Evolutionary conservation across 1,140 invertebrate species (phyloP).

Genomic region (Cydia pomonella): DNA sequence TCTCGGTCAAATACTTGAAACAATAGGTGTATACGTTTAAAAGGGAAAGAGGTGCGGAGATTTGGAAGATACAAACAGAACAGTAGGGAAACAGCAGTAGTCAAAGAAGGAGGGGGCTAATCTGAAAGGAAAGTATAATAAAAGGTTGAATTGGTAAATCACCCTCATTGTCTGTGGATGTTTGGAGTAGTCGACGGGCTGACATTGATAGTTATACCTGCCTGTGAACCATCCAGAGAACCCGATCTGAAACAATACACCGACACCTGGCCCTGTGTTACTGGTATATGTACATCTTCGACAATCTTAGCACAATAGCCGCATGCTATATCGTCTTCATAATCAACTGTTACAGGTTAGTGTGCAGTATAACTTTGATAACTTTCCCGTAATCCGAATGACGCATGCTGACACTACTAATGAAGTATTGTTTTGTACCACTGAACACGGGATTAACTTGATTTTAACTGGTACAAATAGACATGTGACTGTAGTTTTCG

Average conservation of each 20-base stretch:
- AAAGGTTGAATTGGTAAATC: conserved; percentile 61
- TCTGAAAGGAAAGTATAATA: conserved; percentile 42
- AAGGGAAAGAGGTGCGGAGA: background rate
- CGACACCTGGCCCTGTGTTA: conserved; percentile 75
- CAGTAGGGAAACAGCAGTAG: conserved; percentile 28
- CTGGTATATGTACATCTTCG: conserved; percentile 52
- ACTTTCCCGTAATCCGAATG: conserved; percentile 31
- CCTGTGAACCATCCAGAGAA: conserved; percentile 93
- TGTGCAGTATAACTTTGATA: conserved; percentile 26
- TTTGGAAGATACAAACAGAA: conserved; percentile 5
- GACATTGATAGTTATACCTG: conserved; percentile 96
- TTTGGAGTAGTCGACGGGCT: conserved; percentile 96
- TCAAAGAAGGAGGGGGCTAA: conserved; percentile 29
- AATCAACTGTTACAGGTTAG: conserved; percentile 26
- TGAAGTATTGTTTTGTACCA: conserved; percentile 1
- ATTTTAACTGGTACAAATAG: background rate
- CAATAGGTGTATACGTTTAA: background rate
- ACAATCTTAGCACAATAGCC: conserved; percentile 24
- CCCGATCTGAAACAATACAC: conserved; percentile 89
- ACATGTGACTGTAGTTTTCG: background rate
- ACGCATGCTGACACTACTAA: conserved; percentile 16
- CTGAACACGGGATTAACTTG: background rate
- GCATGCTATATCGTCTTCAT: conserved; percentile 24
- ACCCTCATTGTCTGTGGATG: conserved; percentile 94
- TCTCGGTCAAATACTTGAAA: conserved; percentile 15